A percentile compares a stretch with the other conserved stretches of the same genome.
phyloP scores from a whole-genome alignment of 2,113 vertebrate genomes.

The Pristiophorus japonicus region DNA sequence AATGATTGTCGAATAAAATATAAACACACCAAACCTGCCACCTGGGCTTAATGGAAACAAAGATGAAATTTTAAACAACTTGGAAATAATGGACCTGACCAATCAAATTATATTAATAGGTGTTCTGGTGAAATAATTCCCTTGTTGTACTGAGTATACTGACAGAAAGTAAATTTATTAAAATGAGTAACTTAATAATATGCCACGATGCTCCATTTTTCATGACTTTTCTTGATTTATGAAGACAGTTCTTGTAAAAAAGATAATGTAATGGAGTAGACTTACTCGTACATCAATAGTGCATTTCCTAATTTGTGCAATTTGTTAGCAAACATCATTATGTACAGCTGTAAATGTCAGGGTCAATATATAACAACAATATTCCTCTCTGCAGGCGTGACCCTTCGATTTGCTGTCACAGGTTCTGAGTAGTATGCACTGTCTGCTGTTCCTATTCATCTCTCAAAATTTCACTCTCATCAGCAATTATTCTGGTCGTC shows the following conservation, averaged over 20 bases:
- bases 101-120: conserved; percentile 19
- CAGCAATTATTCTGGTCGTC: conserved; percentile 41
- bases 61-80: conserved; percentile 58
- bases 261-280: conserved; percentile 46
- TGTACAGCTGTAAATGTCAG: conserved; percentile 47
- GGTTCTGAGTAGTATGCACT: conserved; percentile 20
- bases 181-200: conserved; percentile 32
- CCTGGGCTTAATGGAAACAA: conserved; percentile 53
- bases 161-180: conserved; percentile 25
- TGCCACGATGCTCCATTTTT: conserved; percentile 6
- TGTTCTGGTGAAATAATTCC: background rate
- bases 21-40: conserved; percentile 44
- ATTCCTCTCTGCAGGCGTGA: conserved; percentile 45
- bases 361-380: conserved; percentile 44
- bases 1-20: conserved; percentile 55
- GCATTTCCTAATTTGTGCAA: conserved; percentile 32
- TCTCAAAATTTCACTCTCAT: conserved; percentile 45
- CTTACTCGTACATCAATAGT: conserved; percentile 15
- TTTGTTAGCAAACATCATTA: conserved; percentile 32
- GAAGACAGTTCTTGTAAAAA: conserved; percentile 13
- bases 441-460: conserved; percentile 48
- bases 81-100: conserved; percentile 33
- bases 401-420: conserved; percentile 44
- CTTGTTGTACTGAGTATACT: background rate
- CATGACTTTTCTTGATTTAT: conserved; percentile 10